These are phyloP conservation scores for Steinernema carpocapsae DNA, from an alignment of 2,888 invertebrate species.

Conservation along the genomic window DNA sequence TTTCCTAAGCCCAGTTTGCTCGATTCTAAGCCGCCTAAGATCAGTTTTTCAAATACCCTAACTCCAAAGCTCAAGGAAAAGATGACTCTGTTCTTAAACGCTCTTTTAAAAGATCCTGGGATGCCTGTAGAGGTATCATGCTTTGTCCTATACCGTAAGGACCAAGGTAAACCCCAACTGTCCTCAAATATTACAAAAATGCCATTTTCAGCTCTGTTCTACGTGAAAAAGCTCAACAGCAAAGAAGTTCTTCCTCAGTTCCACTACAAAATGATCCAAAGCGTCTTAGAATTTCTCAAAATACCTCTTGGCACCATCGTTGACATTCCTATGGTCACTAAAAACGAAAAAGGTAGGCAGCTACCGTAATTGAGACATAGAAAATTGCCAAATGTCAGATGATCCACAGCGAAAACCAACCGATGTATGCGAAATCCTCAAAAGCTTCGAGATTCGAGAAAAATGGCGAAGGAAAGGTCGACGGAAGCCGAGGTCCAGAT, in stretches of 20 bases:
- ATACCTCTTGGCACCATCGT: background rate
- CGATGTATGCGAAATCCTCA: slow-evolving; percentile 19
- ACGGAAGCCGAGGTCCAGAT: background rate
- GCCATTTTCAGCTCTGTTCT: background rate
- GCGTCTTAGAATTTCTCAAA: background rate
- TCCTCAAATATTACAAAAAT: background rate
- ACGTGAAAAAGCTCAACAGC: background rate
- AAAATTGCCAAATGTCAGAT: background rate
- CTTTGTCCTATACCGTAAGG: background rate
- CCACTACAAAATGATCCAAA: slow-evolving; percentile 5
- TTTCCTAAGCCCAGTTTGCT: background rate
- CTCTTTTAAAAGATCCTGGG: background rate
- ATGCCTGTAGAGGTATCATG: background rate
- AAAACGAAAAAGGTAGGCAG: background rate
- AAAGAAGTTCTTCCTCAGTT: slow-evolving; percentile 7
- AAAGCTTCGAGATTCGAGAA: slow-evolving; percentile 16
- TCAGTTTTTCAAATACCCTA: background rate
- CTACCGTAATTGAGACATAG: background rate
- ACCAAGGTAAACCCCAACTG: background rate
- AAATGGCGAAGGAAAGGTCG: slow-evolving; percentile 24
- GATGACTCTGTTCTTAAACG: background rate
- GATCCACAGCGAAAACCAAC: background rate
- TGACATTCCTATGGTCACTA: background rate
- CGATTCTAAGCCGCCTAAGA: too few relatives aligned
- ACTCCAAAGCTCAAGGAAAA: background rate